phyloP scores from a whole-genome alignment of 1,140 invertebrate genomes.

The Drosophila kikkawai region DNA sequence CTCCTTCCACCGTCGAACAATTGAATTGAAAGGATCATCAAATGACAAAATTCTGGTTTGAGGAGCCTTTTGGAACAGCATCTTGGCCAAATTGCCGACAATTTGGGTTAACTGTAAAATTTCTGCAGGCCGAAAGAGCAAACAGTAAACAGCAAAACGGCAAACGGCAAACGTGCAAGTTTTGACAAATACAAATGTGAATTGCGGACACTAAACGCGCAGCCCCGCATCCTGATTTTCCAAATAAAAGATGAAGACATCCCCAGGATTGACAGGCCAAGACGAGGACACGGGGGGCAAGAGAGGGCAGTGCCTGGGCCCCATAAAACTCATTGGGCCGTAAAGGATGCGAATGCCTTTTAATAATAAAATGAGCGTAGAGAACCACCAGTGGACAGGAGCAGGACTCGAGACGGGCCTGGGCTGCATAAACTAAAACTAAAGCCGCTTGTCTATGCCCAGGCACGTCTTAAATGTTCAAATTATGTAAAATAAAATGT shows the following conservation, averaged over 20 bases:
- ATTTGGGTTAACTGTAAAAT: constrained; percentile 82
- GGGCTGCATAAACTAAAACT: constrained; percentile 80
- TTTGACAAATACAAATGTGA: constrained; percentile 73
- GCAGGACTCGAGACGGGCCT: constrained; percentile 1
- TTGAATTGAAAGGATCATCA: constrained; percentile 73
- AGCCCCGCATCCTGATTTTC: constrained; percentile 20
- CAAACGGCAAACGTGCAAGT: constrained; percentile 76
- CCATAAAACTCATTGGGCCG: constrained; percentile 78
- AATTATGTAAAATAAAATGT: constrained; percentile 84
- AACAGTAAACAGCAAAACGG: constrained; percentile 56
- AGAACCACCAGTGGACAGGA: constrained; percentile 10
- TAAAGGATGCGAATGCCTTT: constrained; percentile 79
- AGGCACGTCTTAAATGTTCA: constrained; percentile 83
- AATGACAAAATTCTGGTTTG: constrained; percentile 32
- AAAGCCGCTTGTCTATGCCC: constrained; percentile 78
- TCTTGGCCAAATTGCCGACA: constrained; percentile 80
- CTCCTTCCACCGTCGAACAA: constrained; percentile 50
- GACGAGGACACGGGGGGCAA: neutral
- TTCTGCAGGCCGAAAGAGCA: constrained; percentile 43
- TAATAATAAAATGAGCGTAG: constrained; percentile 64
- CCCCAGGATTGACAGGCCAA: constrained; percentile 41
- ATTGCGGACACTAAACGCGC: constrained; percentile 44
- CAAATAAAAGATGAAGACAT: constrained; percentile 60
- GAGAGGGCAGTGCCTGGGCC: constrained; percentile 5
- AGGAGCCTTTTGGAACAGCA: constrained; percentile 38